phyloP scores from a whole-genome alignment of 2,888 invertebrate genomes.

The Rotaria macrura region DNA sequence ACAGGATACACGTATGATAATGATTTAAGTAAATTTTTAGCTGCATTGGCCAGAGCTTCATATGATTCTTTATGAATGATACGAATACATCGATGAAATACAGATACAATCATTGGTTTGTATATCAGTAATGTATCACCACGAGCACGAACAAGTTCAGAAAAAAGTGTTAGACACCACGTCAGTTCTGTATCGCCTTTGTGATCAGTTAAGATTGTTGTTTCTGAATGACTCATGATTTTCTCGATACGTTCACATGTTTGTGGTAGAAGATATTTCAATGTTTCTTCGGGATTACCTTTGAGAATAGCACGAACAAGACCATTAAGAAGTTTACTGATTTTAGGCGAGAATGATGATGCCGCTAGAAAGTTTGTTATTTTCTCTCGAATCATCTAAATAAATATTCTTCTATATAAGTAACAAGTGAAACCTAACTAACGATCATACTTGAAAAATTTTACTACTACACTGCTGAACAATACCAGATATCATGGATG shows the following conservation, averaged over 20 bases:
- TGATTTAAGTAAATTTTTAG: conserved; percentile 56
- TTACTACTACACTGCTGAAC: background rate
- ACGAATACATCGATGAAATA: conserved; percentile 63
- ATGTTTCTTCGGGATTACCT: background rate
- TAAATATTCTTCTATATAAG: too few relatives aligned
- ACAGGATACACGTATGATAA: conserved; percentile 58
- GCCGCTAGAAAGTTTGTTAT: background rate
- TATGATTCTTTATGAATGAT: conserved; percentile 62
- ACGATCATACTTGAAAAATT: background rate
- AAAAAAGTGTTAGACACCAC: background rate
- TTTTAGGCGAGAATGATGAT: background rate
- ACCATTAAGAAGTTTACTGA: background rate
- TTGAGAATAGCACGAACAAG: background rate
- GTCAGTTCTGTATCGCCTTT: background rate
- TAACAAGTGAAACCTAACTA: too few relatives aligned
- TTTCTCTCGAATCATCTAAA: background rate
- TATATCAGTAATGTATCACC: conserved; percentile 61
- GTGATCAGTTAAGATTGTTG: background rate
- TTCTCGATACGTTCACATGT: background rate
- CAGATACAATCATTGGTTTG: conserved; percentile 57
- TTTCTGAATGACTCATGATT: background rate
- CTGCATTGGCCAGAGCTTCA: conserved; percentile 57
- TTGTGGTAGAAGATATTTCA: background rate
- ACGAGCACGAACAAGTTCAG: conserved; percentile 58
- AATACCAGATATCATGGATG: background rate